A percentile compares a stretch with the other conserved stretches of the same genome.
phyloP scores from a whole-genome alignment of 1,140 invertebrate genomes.

The Onthophagus taurus region DNA sequence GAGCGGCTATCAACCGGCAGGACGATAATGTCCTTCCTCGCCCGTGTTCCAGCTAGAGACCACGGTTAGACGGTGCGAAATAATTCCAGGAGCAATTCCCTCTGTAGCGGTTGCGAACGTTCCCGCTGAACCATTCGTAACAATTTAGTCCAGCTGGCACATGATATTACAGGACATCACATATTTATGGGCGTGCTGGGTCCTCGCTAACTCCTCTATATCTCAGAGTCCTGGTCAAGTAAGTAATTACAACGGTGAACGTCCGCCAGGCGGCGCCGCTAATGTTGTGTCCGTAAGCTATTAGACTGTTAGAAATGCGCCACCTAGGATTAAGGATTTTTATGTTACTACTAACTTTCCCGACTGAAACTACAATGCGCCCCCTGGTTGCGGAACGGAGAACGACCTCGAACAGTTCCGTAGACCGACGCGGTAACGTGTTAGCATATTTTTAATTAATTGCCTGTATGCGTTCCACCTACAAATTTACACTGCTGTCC shows the following conservation, averaged over 20 bases:
- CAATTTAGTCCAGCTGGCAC: constrained; percentile 38
- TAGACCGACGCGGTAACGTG: too few relatives aligned
- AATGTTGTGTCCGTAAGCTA: constrained; percentile 18
- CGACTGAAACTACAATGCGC: too few relatives aligned
- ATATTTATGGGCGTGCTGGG: constrained; percentile 33
- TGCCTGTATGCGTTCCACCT: too few relatives aligned
- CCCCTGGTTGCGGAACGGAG: too few relatives aligned
- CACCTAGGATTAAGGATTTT: constrained; percentile 19
- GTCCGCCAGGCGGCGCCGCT: constrained; percentile 21
- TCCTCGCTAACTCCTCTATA: constrained; percentile 20
- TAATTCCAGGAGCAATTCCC: constrained; percentile 24
- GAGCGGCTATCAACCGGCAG: too few relatives aligned
- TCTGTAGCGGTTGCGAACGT: constrained; percentile 20
- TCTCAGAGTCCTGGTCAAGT: constrained; percentile 27
- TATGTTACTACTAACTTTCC: constrained; percentile 10
- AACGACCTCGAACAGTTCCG: too few relatives aligned
- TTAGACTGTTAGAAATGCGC: constrained; percentile 20
- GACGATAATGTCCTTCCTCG: too few relatives aligned
- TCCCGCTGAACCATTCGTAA: constrained; percentile 33
- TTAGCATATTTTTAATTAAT: too few relatives aligned
- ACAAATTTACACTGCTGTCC: too few relatives aligned
- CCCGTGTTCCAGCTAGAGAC: too few relatives aligned
- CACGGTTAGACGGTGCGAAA: constrained; percentile 23
- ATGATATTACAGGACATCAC: constrained; percentile 38
- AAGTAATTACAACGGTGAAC: constrained; percentile 31